Percentiles rank a stretch among this genome's conserved stretches.
Conservation (phyloP, 92 coral and sea anemone genomes). For the Ricordea florida region DNA sequence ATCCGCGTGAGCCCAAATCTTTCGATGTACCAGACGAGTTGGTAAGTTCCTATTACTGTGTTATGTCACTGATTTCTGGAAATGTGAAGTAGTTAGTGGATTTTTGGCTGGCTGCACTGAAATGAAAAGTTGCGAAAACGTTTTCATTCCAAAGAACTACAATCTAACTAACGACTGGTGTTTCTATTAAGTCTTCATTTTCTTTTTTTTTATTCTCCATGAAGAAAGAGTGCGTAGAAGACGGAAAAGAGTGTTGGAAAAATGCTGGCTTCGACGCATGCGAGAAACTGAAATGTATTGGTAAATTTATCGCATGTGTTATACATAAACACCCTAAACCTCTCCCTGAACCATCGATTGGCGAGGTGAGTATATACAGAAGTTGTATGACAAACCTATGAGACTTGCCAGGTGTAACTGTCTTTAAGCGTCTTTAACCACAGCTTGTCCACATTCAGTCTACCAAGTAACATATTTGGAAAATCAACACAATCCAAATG, state of each 20-base stretch:
- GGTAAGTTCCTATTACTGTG: neutral
- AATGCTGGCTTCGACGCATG: neutral
- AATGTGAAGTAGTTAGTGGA: too few relatives aligned
- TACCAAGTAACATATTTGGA: too few relatives aligned
- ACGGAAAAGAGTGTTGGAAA: neutral
- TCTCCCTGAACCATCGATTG: neutral
- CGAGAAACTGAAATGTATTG: constrained; percentile 1
- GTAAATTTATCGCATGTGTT: neutral
- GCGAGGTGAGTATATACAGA: neutral
- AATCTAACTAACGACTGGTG: too few relatives aligned
- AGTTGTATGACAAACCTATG: neutral
- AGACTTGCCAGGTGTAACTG: neutral
- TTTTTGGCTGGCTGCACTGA: too few relatives aligned
- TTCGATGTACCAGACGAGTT: neutral
- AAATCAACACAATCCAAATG: too few relatives aligned
- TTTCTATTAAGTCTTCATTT: too few relatives aligned
- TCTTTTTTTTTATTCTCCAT: too few relatives aligned
- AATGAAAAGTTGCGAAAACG: too few relatives aligned
- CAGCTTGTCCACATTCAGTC: too few relatives aligned
- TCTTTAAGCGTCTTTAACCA: neutral
- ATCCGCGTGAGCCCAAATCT: neutral
- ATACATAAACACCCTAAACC: neutral
- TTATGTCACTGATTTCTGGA: neutral
- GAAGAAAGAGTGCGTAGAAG: neutral
- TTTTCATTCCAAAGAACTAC: too few relatives aligned